Evolutionary conservation across 2,888 invertebrate genomes (phyloP).

Genomic region (Bombyx huttoni): DNA sequence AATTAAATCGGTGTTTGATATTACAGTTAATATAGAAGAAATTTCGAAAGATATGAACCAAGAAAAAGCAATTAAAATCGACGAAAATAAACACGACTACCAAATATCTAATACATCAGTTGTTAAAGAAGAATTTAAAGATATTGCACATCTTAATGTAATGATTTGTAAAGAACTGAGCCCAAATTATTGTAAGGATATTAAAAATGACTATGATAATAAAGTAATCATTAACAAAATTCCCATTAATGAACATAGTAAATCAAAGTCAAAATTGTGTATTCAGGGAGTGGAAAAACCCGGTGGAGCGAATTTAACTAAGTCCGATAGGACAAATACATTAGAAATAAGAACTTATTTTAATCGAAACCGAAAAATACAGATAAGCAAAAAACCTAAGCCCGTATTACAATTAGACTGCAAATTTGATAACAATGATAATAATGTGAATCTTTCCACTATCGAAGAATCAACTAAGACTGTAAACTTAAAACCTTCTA

Average conservation of each 20-base stretch:
- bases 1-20: neutral
- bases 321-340: neutral
- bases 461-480: too few species aligned
- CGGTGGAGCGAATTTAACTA: conserved; percentile 23
- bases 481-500: neutral
- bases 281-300: conserved; percentile 53
- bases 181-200: neutral
- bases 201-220: conserved; percentile 5
- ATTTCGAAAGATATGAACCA: neutral
- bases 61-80: neutral
- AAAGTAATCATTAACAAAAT: neutral
- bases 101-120: neutral
- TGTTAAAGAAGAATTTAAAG: neutral
- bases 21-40: neutral
- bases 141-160: neutral
- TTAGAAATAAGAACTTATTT: neutral
- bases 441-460: neutral
- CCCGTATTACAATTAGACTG: neutral
- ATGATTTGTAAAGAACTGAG: neutral
- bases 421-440: neutral
- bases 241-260: neutral
- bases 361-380: neutral
- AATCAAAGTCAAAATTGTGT: conserved; percentile 31
- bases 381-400: neutral
- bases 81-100: too few species aligned